Evolutionary conservation across 1,140 invertebrate species (phyloP).

Genomic region (Bombus waltoni): DNA sequence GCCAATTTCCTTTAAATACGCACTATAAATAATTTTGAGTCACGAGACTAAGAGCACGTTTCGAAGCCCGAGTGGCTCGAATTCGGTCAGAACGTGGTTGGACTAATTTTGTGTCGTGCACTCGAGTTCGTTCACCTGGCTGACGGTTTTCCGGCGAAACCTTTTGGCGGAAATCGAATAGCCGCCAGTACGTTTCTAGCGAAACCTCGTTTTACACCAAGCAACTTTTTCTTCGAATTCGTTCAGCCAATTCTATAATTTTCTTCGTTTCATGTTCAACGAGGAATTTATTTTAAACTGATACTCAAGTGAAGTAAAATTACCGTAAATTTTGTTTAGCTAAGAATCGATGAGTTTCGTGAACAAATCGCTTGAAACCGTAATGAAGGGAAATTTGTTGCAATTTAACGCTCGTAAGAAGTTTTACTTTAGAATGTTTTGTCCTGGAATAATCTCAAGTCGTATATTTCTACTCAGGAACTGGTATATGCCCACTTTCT

Average conservation of each 20-base stretch:
- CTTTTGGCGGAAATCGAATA: conserved; percentile 28
- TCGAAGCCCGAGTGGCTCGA: conserved; percentile 58
- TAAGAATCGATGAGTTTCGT: background rate
- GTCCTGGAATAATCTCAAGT: background rate
- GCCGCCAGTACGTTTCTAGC: background rate
- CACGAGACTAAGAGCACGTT: conserved; percentile 69
- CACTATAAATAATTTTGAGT: conserved; percentile 74
- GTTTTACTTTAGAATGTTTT: background rate
- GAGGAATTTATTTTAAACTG: background rate
- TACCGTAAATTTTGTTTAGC: background rate
- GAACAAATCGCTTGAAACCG: no score
- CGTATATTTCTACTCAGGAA: background rate
- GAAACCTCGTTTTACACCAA: background rate
- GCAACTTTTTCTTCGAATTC: background rate
- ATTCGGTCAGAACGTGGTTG: conserved; percentile 71
- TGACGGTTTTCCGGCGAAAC: conserved; percentile 51
- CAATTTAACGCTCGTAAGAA: background rate
- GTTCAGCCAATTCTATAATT: background rate
- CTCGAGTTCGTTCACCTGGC: conserved; percentile 75
- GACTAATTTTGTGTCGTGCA: conserved; percentile 76
- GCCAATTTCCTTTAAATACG: conserved; percentile 55
- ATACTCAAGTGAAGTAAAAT: background rate
- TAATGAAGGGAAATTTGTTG: background rate
- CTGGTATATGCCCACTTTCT: background rate
- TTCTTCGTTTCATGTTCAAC: background rate